These are phyloP conservation scores for Ptychobarbus kaznakovi DNA, from an alignment of 2,797 vertebrate species.

Conservation along the genomic window DNA sequence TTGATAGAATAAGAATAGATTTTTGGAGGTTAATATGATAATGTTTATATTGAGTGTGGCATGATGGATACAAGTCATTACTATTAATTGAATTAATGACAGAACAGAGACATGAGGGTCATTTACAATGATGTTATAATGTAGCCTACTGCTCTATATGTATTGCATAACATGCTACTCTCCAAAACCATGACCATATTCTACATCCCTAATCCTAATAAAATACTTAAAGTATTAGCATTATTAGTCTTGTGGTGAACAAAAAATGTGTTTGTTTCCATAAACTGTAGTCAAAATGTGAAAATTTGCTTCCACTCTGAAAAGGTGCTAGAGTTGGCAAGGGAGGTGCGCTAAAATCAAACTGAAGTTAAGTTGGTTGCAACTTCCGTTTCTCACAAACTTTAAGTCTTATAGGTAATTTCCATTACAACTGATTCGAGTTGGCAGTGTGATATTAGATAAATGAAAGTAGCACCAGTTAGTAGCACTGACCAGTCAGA, in stretches of 20 bases:
- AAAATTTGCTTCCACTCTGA: neutral
- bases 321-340: neutral
- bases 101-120: conserved; percentile 68
- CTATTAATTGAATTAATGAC: conserved; percentile 78
- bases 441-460: neutral
- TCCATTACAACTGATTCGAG: neutral
- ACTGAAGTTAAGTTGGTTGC: neutral
- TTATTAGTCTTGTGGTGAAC: neutral
- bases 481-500: neutral
- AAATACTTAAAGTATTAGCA: neutral
- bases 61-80: conserved; percentile 76
- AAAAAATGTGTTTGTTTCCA: neutral
- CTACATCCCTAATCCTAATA: neutral
- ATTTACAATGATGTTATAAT: conserved; percentile 60
- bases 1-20: conserved; percentile 75
- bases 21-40: conserved; percentile 78
- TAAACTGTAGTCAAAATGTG: neutral
- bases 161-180: neutral
- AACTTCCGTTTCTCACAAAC: neutral
- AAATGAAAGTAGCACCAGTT: neutral
- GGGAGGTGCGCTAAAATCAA: neutral
- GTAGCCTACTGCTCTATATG: conserved; percentile 16
- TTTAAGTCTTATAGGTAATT: neutral
- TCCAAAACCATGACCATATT: neutral
- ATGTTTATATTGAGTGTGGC: conserved; percentile 77